Evolutionary conservation across 2,888 invertebrate species (phyloP).

Genomic region (Ferdinandea cuprea): DNA sequence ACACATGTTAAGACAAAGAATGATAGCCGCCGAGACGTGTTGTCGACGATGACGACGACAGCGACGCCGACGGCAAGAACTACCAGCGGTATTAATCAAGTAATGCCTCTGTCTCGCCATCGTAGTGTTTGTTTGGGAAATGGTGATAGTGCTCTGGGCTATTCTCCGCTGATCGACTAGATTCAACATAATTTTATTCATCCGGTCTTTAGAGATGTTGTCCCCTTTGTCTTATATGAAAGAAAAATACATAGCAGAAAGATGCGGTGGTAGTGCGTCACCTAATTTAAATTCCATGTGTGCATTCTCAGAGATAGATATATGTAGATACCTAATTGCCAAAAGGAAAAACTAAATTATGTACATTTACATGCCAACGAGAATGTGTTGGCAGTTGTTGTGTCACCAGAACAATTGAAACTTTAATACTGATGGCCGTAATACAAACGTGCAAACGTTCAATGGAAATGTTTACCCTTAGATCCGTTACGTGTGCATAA

Average conservation of each 20-base stretch:
- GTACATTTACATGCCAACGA: neutral
- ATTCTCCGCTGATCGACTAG: constrained; percentile 47
- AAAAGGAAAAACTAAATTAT: constrained; percentile 20
- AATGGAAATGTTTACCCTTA: neutral
- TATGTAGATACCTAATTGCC: too few relatives aligned
- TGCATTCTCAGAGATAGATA: constrained; percentile 29
- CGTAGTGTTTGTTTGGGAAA: constrained; percentile 9
- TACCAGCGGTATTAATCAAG: constrained; percentile 63
- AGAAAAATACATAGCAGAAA: too few relatives aligned
- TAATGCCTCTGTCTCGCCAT: constrained; percentile 48
- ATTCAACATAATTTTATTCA: constrained; percentile 66
- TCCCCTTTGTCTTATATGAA: neutral
- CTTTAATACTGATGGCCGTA: neutral
- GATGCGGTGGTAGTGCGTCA: neutral
- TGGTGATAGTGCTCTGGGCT: constrained; percentile 52
- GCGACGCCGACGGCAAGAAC: constrained; percentile 46
- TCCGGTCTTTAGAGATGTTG: constrained; percentile 35
- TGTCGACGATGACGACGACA: constrained; percentile 29
- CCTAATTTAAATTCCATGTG: constrained; percentile 48
- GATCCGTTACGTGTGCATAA: neutral
- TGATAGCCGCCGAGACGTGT: constrained; percentile 19
- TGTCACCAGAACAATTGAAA: constrained; percentile 19
- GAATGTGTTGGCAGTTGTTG: neutral
- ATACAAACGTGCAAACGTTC: constrained; percentile 8
- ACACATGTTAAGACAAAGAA: constrained; percentile 34